phyloP scores from a whole-genome alignment of 2,888 invertebrate species.

The Netelia inedita region DNA sequence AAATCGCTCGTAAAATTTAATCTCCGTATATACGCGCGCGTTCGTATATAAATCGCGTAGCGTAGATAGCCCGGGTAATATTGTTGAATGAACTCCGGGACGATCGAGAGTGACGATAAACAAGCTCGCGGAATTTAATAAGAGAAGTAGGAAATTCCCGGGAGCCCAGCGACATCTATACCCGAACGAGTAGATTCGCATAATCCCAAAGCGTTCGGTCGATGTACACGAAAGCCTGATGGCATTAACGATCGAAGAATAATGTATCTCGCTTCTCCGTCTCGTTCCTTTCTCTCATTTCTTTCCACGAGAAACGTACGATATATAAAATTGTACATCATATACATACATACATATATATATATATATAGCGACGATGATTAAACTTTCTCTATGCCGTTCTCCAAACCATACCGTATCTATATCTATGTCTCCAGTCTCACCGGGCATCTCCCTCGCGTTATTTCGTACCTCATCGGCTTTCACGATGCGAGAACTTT shows the following conservation, averaged over 20 bases:
- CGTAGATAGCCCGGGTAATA: background rate
- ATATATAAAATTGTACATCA: background rate
- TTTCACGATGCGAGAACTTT: slow-evolving; percentile 51
- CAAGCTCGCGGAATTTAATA: slow-evolving; percentile 50
- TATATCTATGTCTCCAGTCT: slow-evolving; percentile 50
- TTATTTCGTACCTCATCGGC: slow-evolving; percentile 43
- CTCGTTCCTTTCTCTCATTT: slow-evolving; percentile 24
- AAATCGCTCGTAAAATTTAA: background rate
- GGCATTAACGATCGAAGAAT: slow-evolving; percentile 44
- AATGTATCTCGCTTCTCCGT: slow-evolving; percentile 32
- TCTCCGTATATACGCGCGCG: background rate
- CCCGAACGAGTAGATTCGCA: slow-evolving; percentile 37
- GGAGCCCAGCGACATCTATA: slow-evolving; percentile 43
- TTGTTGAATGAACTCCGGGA: slow-evolving; percentile 45
- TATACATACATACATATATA: background rate
- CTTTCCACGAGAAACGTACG: background rate
- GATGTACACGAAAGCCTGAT: slow-evolving; percentile 34
- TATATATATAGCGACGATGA: slow-evolving; percentile 33
- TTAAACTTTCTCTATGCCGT: slow-evolving; percentile 60
- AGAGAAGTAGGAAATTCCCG: slow-evolving; percentile 48
- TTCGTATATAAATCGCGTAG: background rate
- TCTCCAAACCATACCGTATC: slow-evolving; percentile 49
- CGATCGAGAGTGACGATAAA: slow-evolving; percentile 56
- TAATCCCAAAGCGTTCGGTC: slow-evolving; percentile 32
- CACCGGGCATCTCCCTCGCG: slow-evolving; percentile 13